A percentile compares a stretch with the other conserved stretches of the same genome.
Conservation (phyloP, 2,797 vertebrate genomes). For the Tragelaphus oryx region DNA sequence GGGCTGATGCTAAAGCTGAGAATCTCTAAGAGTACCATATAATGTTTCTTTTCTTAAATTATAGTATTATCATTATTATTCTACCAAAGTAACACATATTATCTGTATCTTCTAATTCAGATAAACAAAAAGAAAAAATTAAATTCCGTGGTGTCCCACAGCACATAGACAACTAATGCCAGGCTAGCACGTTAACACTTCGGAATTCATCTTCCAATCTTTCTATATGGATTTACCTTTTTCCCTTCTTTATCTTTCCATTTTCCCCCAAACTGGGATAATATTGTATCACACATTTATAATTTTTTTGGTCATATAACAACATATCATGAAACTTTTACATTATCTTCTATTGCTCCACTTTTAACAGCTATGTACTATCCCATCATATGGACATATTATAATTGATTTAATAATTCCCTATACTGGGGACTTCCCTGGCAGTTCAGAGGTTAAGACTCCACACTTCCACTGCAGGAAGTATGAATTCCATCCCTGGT, state of each 20-base stretch:
- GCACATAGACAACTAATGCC: not conserved
- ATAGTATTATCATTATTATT: not conserved
- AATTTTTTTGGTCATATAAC: not conserved
- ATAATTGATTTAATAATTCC: not conserved
- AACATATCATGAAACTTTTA: not conserved
- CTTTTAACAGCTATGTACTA: not conserved
- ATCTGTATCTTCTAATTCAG: constrained; percentile 8
- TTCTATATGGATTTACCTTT: not conserved
- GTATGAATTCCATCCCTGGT: not conserved
- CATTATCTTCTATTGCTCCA: not conserved
- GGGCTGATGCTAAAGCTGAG: not conserved
- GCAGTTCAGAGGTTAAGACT: not conserved
- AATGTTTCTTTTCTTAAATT: constrained; percentile 1
- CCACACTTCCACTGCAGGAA: not conserved
- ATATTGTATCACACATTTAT: not conserved
- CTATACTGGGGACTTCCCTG: not conserved
- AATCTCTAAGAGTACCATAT: not conserved
- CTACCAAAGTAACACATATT: not conserved
- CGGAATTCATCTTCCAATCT: not conserved
- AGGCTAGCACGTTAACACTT: not conserved
- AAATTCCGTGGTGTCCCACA: not conserved
- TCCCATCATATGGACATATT: not conserved
- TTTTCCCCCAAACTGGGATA: not conserved
- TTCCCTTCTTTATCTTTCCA: not conserved
- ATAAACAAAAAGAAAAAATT: not conserved